Percentiles rank a stretch among this genome's conserved stretches.
Evolutionary conservation across 2,113 vertebrate genomes (phyloP).

Genomic region (Muntiacus reevesi): DNA sequence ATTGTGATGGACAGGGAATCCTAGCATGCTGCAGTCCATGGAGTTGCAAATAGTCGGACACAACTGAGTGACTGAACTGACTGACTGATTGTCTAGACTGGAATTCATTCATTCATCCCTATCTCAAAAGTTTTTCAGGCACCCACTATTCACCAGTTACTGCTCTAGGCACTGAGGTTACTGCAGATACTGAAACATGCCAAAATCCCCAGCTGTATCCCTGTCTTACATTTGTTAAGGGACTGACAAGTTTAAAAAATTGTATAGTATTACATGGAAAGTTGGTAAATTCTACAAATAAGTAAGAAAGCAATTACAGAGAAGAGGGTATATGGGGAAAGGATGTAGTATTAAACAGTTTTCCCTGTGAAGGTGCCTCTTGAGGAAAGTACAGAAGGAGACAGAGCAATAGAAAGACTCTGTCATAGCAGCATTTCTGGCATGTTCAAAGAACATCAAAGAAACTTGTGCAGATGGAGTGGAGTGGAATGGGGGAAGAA

Average conservation of each 20-base stretch:
- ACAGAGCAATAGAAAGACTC: background rate
- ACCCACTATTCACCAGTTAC: background rate
- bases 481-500: background rate
- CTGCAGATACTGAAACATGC: background rate
- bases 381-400: background rate
- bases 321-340: background rate
- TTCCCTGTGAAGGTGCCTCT: background rate
- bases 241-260: background rate
- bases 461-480: background rate
- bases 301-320: background rate
- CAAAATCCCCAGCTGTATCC: background rate
- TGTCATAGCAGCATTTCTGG: background rate
- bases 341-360: background rate
- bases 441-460: background rate
- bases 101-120: background rate
- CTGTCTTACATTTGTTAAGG: background rate
- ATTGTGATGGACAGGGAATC: background rate
- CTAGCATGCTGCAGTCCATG: background rate
- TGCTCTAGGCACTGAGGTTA: background rate
- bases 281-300: background rate
- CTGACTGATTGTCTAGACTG: background rate
- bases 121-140: background rate
- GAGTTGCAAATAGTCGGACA: background rate
- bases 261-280: background rate
- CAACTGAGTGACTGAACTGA: background rate